Percentiles rank a stretch among this genome's conserved stretches.
These are phyloP conservation scores for Alauda arvensis DNA, from an alignment of 2,797 vertebrate genomes.

Conservation along the genomic window DNA sequence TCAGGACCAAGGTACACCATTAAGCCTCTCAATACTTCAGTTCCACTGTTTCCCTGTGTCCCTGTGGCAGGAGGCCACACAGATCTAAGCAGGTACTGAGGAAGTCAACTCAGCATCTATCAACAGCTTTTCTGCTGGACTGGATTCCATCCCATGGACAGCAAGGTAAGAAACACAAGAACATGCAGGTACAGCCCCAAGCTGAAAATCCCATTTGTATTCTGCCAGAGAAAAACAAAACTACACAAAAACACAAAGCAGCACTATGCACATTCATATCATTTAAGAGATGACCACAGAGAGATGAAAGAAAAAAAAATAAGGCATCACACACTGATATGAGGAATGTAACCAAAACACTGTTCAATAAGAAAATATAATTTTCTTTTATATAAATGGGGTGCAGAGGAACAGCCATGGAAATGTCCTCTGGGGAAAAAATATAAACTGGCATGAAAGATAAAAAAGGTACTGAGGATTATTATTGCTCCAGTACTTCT, in stretches of 20 bases:
- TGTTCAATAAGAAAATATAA: not conserved
- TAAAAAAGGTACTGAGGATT: not conserved
- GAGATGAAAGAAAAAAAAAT: not conserved
- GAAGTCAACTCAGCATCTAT: not conserved
- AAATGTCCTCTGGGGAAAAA: not conserved
- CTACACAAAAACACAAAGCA: not conserved
- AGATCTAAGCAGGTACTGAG: not conserved
- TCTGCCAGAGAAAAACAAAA: not conserved
- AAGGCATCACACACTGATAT: not conserved
- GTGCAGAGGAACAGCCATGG: not conserved
- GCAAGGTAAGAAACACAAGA: not conserved
- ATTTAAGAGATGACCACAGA: not conserved
- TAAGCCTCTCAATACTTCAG: not conserved
- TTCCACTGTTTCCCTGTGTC: not conserved
- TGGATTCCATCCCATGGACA: not conserved
- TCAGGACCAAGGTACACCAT: not conserved
- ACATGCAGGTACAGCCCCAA: accelerated
- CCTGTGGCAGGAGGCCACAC: not conserved
- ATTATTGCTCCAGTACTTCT: not conserved
- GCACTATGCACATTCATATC: accelerated
- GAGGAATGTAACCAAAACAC: not conserved
- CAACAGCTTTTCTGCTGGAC: not conserved
- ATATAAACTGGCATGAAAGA: not conserved
- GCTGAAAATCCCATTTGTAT: not conserved
- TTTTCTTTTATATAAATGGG: not conserved